Evolutionary conservation across 1,140 invertebrate genomes (phyloP).

Genomic region (Amyelois transitella): DNA sequence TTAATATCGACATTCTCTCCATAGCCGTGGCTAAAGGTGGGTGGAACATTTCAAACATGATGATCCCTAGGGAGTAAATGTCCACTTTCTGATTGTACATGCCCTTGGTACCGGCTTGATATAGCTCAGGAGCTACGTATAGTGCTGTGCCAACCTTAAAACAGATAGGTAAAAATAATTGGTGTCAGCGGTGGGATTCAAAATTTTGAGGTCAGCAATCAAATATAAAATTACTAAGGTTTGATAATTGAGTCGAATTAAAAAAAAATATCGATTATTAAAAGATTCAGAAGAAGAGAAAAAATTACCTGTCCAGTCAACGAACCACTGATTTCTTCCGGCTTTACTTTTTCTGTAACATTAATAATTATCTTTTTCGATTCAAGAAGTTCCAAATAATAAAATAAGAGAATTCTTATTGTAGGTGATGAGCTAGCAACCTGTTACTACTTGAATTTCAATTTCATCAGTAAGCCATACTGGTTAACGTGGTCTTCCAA

Average conservation of each 20-base stretch:
- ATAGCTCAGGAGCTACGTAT: slow-evolving; percentile 94
- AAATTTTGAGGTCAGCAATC: no score
- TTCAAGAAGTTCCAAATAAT: no score
- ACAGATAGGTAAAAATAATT: no score
- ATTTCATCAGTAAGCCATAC: no score
- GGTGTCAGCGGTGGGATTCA: no score
- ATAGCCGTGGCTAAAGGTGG: slow-evolving; percentile 87
- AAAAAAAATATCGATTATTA: not conserved
- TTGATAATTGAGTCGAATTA: no score
- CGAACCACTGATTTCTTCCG: slow-evolving; percentile 47
- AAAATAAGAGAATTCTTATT: not conserved
- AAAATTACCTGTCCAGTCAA: slow-evolving; percentile 53
- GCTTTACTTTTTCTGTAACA: slow-evolving; percentile 43
- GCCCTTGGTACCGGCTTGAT: slow-evolving; percentile 78
- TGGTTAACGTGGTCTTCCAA: no score
- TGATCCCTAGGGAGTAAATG: slow-evolving; percentile 92
- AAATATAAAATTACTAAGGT: no score
- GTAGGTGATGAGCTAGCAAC: no score
- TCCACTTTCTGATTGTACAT: slow-evolving; percentile 96
- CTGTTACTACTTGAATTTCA: no score
- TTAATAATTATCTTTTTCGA: no score
- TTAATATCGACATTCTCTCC: slow-evolving; percentile 86
- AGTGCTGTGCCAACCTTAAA: slow-evolving; percentile 90
- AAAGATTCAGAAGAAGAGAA: not conserved
- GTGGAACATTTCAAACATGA: slow-evolving; percentile 96